Conservation (phyloP, 2,888 invertebrate species). For the Eurytoma adleriae region DNA sequence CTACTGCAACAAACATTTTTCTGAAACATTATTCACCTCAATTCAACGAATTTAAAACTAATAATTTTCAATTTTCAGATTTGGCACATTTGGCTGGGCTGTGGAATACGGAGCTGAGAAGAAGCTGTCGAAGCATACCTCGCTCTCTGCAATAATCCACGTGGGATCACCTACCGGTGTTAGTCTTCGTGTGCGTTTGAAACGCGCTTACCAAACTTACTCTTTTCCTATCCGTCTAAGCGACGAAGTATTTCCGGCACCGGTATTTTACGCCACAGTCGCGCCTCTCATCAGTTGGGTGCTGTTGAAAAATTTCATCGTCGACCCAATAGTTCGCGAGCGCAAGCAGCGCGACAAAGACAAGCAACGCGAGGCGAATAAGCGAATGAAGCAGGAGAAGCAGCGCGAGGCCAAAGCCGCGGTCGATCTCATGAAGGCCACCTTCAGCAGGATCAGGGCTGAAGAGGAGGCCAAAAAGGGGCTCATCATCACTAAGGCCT, state of each 20-base stretch:
- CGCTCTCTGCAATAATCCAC: conserved; percentile 89
- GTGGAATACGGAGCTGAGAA: conserved; percentile 96
- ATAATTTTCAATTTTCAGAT: conserved; percentile 75
- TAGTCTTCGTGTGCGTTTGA: conserved; percentile 89
- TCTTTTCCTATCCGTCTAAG: conserved; percentile 93
- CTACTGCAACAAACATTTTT: not conserved
- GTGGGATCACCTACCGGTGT: conserved; percentile 93
- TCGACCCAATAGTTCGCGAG: conserved; percentile 89
- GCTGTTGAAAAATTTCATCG: conserved; percentile 88
- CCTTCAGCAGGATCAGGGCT: conserved; percentile 87
- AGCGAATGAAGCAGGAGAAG: conserved; percentile 86
- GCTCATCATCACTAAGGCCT: conserved; percentile 89
- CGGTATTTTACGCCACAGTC: conserved; percentile 94
- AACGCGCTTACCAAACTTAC: conserved; percentile 91
- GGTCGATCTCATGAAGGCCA: conserved; percentile 93
- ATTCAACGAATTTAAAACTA: not conserved
- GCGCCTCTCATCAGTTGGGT: conserved; percentile 90
- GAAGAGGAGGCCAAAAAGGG: conserved; percentile 91
- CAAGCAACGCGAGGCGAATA: conserved; percentile 88
- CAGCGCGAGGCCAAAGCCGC: conserved; percentile 91
- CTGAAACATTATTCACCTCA: not conserved
- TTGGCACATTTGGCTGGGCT: conserved; percentile 90
- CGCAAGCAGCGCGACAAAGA: conserved; percentile 88
- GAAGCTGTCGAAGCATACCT: conserved; percentile 93
- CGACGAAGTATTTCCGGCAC: conserved; percentile 92